Evolutionary conservation across 2,113 vertebrate genomes (phyloP), one percentile per base, ranked within the genome.

Genomic region (Orthonyx spaldingii): DNA sequence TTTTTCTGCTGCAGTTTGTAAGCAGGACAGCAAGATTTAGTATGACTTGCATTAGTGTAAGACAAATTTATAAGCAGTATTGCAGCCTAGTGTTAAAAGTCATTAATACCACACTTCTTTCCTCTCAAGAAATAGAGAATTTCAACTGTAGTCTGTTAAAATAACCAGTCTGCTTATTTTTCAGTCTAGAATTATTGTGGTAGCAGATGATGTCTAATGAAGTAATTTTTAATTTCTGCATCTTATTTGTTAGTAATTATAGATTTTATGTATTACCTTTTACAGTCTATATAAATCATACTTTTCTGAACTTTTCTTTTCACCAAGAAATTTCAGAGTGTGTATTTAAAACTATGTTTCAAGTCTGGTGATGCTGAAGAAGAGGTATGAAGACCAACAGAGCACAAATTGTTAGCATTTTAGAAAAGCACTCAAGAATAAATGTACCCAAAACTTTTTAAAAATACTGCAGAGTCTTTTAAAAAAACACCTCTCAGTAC

Each of bases 211-310:
- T 88, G 55, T 77, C 57, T 84, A 41, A 24, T 94, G 94, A 87
- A 91, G 71, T 97, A n/a, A 90, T 93, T 77, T 81, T 60, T 94
- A 88, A 70, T 96, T 97, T 94, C 91, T 94, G 79, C 68, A 63
- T 94, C 90, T 90, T 94, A 89, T 85, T 95, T 95, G 63, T 93
- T 97, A 96, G 90, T 95, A 96, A 95, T 96, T 95, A 93, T 50
- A 96, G 92, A 88, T 97, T 97, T 96, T 79, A 75, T 75, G 69
- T 89, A 84, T 56, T 94, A 93, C 84, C 60, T 96, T 94, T 96
- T 88, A 90, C 64, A 85, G 82, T 39, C n/a, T 42, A 2, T 70
- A 24, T 65, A 46, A 84, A 60, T 65, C 17, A 27, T 27, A 13
- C 39, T 88, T 71, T 69, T 61, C 26, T 35, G 55, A 76, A 57